Base-by-base conservation (phyloP, 1,140 invertebrate species). In the Manduca sexta region DNA sequence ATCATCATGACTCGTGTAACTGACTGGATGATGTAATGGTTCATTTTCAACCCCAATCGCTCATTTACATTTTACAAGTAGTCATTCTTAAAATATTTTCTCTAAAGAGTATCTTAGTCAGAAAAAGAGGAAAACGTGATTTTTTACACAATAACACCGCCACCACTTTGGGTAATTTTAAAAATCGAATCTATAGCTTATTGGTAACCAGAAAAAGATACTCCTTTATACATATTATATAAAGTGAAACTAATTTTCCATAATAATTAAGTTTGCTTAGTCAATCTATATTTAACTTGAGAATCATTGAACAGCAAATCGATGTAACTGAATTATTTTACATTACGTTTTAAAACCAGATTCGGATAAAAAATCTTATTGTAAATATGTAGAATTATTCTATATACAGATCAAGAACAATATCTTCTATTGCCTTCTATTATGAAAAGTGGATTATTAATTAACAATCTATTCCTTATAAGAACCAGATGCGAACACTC, bases 1-100 rank as follows among this genome's bases (percentile, higher is more conserved):
- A 21, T 35, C 6, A 46, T 5, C n/a, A 49, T 64, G 59, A 34
- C 52, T 52, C 67, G 52, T 64, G 54, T 64, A 38, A 47, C 56
- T 72, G 56, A 45, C 38, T 72, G 69, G 76, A 69, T 38, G 63
- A 71, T 79, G 74, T 77, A 67, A 78, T 71, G 73, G 67, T 64
- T 77, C 45, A 59, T 59, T 65, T 41, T 46, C 39, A 37, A 35
- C 45, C 56, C 41, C 56, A 68, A 59, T 54, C 56, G 68, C 18
- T 58, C 51, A 41, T 53, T 52, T 56, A 61, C 49, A 43, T 48
- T 45, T 61, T 42, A 56, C 46, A 60, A 61, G 47, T 60, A 51
- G 53, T 34, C 35, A 14, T 21, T 43, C 53, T 50, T 31, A 34
- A 46, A 49, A 42, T 31, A 12, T 49, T 13, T 59, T 10, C 41